Base-by-base conservation (phyloP, 2,113 vertebrate species). In the Mobula birostris region DNA sequence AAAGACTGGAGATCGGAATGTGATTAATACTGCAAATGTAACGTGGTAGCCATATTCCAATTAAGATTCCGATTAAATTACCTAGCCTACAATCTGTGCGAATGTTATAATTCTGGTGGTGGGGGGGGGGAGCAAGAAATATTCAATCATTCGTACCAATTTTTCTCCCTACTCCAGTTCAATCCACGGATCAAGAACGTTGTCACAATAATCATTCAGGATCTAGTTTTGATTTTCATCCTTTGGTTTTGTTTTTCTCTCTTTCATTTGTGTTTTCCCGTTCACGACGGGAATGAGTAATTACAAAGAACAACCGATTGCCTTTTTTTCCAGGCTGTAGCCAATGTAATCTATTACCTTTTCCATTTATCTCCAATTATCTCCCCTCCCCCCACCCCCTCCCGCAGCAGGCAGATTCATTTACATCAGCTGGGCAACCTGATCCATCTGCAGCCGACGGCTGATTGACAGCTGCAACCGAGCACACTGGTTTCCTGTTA, bases 401-500 rank as follows among this genome's bases (percentile, higher is more conserved):
- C 91, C 88, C 91, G 68, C 79, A 93, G 21, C 91, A 93, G 66
- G 68, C 91, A 93, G 91, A 74, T 93, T 27, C 70, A 93, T 93
- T 93, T 93, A 48, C 91, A 76, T 93, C 91, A 93, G 91, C 91
- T 76, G 91, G 56, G 91, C 91, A 93, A 93, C 40, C 12, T 76
- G 91, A 93, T 93, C 91, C 36, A 40, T 93, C 91, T 74, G 91
- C 91, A 93, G 91, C 91, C 91, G 66, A 68, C 68, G 91, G 91
- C 91, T 93, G 91, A 93, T 93, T 93, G 91, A 74, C 91, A 93
- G 91, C 91, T 93, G 91, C 91, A 74, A 72, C 68, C 91, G 32
- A 70, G 68, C 91, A 48, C 70, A 36, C 91, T 74, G 70, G 91
- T 74, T 93, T 93, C 91, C 91, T 93, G 91, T 93, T 93, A 93